Percentiles rank a stretch among this genome's conserved stretches.
Conservation (phyloP, 2,888 invertebrate genomes). For the Drosophila ochracea region DNA sequence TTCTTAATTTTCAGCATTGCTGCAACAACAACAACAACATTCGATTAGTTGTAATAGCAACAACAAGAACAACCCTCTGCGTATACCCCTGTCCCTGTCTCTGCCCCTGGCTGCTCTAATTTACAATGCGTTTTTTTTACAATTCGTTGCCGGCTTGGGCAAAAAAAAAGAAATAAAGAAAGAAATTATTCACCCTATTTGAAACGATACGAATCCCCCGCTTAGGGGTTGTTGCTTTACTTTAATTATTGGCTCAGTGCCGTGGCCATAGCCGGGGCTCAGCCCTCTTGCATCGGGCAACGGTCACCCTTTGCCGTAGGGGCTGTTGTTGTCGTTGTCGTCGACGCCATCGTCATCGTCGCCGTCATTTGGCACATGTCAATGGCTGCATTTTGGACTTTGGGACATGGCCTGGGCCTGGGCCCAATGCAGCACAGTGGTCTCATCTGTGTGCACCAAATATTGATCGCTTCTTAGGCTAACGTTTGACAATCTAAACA, state of each 20-base stretch:
- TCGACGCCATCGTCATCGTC: constrained; percentile 16
- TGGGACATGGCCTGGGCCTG: constrained; percentile 22
- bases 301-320: constrained; percentile 67
- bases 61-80: constrained; percentile 29
- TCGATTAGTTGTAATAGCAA: constrained; percentile 67
- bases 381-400: constrained; percentile 66
- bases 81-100: background rate
- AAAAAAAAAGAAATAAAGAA: constrained; percentile 9
- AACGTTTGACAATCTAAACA: background rate
- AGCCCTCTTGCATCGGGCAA: constrained; percentile 47
- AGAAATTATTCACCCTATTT: constrained; percentile 61
- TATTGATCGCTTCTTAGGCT: background rate
- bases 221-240: constrained; percentile 71
- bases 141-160: constrained; percentile 32
- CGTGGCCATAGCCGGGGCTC: constrained; percentile 37
- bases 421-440: constrained; percentile 58
- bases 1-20: constrained; percentile 53
- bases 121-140: constrained; percentile 61
- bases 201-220: constrained; percentile 43
- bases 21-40: constrained; percentile 24
- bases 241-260: constrained; percentile 77
- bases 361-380: constrained; percentile 78
- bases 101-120: constrained; percentile 59
- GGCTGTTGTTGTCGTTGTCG: constrained; percentile 39
- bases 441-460: background rate